These are phyloP conservation scores for Antheraea mylitta DNA, from an alignment of 1,140 invertebrate species.

Conservation along the genomic window DNA sequence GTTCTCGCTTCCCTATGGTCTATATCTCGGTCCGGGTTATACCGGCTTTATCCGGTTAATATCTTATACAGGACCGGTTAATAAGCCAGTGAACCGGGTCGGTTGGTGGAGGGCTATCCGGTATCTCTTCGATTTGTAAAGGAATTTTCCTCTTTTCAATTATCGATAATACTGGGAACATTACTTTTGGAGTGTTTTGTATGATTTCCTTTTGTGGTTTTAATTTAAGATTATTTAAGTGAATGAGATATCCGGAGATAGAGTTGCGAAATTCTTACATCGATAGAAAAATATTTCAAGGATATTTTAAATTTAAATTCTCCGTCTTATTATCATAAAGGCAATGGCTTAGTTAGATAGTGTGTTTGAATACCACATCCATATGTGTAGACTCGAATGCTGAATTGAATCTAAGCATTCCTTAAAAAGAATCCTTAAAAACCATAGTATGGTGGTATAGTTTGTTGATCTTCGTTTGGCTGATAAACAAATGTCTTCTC, in stretches of 20 bases:
- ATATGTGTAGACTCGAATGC: no score
- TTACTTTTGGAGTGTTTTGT: neutral
- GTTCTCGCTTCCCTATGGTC: neutral
- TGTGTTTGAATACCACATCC: no score
- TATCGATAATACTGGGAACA: neutral
- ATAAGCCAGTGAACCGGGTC: constrained; percentile 10
- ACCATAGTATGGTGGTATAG: no score
- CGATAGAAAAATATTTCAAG: neutral
- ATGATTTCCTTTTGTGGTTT: neutral
- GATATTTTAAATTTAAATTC: no score
- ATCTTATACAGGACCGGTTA: constrained; percentile 18
- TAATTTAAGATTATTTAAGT: neutral
- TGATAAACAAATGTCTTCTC: no score
- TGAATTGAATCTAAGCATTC: no score
- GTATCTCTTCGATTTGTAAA: neutral
- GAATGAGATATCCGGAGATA: neutral
- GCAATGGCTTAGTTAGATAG: no score
- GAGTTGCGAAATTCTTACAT: neutral
- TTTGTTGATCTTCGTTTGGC: no score
- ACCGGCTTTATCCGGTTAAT: constrained; percentile 26
- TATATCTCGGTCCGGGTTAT: constrained; percentile 9
- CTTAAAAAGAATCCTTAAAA: no score
- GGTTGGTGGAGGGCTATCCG: neutral
- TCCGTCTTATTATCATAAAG: no score
- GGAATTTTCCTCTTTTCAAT: constrained; percentile 4